Evolutionary conservation across 2,797 vertebrate species (phyloP).

Genomic region (Scomberomorus guttatus): DNA sequence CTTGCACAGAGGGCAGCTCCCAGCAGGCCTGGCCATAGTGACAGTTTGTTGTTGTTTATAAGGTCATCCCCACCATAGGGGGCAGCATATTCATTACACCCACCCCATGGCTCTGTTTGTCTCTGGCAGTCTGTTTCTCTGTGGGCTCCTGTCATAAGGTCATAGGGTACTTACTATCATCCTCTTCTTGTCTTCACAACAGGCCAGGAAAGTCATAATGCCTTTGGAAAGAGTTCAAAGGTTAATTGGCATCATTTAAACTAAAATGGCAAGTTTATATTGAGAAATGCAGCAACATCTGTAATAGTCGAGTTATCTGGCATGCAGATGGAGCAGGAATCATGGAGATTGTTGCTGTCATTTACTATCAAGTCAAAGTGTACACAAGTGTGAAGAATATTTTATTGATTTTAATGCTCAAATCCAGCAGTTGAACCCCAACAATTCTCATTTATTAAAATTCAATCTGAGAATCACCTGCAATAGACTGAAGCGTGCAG

Average conservation of each 20-base stretch:
- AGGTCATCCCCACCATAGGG: conserved; percentile 85
- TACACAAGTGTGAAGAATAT: not conserved
- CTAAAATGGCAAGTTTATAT: conserved; percentile 30
- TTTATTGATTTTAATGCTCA: not conserved
- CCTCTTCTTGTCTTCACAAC: conserved; percentile 65
- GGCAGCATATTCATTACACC: conserved; percentile 85
- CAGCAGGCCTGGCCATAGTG: conserved; percentile 77
- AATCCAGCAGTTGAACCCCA: not conserved
- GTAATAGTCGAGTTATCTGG: not conserved
- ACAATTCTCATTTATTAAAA: not conserved
- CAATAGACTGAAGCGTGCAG: conserved; percentile 7
- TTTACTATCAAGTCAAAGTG: not conserved
- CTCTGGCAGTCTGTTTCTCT: conserved; percentile 83
- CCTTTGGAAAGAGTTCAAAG: conserved; percentile 44
- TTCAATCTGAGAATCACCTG: conserved; percentile 29
- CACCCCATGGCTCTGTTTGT: conserved; percentile 83
- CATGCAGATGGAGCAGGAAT: not conserved
- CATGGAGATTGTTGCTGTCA: not conserved
- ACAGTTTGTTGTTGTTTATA: conserved; percentile 84
- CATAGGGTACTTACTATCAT: conserved; percentile 68
- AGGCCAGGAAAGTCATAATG: conserved; percentile 48
- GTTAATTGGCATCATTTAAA: conserved; percentile 49
- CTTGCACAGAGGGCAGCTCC: conserved; percentile 81
- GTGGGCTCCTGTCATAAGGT: conserved; percentile 81
- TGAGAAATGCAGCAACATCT: not conserved